Evolutionary conservation across 2,113 vertebrate species (phyloP).

Genomic region (Hypomesus transpacificus): DNA sequence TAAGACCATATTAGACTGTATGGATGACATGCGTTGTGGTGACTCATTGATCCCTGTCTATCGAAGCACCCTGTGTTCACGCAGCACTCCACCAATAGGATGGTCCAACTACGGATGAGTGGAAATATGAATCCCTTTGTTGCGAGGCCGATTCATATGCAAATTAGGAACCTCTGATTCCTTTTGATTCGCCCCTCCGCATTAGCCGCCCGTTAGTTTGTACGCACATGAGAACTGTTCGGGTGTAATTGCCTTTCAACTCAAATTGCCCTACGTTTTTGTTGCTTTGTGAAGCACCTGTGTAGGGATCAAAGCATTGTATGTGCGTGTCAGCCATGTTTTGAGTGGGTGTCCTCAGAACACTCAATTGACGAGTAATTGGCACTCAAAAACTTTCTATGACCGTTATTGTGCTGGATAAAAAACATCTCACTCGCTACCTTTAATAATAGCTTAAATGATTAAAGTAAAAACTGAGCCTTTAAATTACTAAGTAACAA

Average conservation of each 20-base stretch:
- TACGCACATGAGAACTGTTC: conserved; percentile 59
- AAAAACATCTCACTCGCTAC: background rate
- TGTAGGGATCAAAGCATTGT: conserved; percentile 69
- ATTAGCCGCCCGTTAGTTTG: conserved; percentile 51
- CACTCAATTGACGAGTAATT: conserved; percentile 54
- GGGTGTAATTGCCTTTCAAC: conserved; percentile 68
- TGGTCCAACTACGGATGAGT: conserved; percentile 16
- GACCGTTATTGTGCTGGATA: conserved; percentile 32
- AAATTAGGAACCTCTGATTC: conserved; percentile 61
- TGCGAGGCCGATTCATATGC: conserved; percentile 68
- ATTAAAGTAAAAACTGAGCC: conserved; percentile 5
- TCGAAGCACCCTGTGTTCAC: too few relatives aligned
- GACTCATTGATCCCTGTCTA: too few relatives aligned
- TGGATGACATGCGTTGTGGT: too few relatives aligned
- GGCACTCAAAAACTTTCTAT: conserved; percentile 56
- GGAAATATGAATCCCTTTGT: conserved; percentile 62
- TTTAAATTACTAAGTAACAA: conserved; percentile 38
- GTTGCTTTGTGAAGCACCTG: conserved; percentile 71
- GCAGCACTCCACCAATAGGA: background rate
- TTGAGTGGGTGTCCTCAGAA: conserved; percentile 55
- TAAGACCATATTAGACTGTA: too few relatives aligned
- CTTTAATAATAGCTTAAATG: conserved; percentile 20
- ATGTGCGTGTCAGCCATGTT: conserved; percentile 64
- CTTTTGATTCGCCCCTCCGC: conserved; percentile 69
- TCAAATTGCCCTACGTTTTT: conserved; percentile 61